Evolutionary conservation across 2,888 invertebrate genomes (phyloP).

Genomic region (Polyploca ridens): DNA sequence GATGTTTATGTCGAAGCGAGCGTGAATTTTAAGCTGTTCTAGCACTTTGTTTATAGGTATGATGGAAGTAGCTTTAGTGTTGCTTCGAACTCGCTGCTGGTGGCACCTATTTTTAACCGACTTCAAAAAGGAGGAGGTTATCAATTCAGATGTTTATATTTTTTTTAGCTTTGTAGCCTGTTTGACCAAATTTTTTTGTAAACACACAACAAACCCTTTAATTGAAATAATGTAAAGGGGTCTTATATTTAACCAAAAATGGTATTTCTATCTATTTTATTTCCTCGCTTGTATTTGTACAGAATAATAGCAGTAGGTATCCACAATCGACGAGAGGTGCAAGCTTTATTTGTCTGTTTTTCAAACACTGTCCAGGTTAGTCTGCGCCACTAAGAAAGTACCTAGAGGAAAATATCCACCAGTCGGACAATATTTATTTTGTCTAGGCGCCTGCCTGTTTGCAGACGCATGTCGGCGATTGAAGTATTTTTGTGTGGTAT

Average conservation of each 20-base stretch:
- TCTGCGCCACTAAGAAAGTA: constrained; percentile 30
- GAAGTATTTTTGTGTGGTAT: background rate
- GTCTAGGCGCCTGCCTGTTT: constrained; percentile 16
- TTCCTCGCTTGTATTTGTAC: constrained; percentile 16
- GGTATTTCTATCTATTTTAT: no score
- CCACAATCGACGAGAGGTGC: constrained; percentile 27
- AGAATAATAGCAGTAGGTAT: no score
- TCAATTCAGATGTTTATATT: no score
- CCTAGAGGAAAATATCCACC: constrained; percentile 29
- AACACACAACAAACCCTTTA: no score
- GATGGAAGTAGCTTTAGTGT: constrained; percentile 12
- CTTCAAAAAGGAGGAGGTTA: no score
- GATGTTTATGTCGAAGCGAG: constrained; percentile 28
- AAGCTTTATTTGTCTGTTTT: constrained; percentile 25
- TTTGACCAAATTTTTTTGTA: no score
- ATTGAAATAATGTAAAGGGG: no score
- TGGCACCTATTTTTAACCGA: no score
- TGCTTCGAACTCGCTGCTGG: background rate
- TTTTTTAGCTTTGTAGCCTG: background rate
- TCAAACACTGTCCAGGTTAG: constrained; percentile 25
- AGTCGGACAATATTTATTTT: constrained; percentile 30
- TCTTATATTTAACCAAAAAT: no score
- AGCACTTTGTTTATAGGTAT: constrained; percentile 21
- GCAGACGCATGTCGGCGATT: constrained; percentile 1
- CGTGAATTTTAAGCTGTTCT: constrained; percentile 30